Conservation (phyloP, 2,888 invertebrate genomes). For the Gibbula magus region DNA sequence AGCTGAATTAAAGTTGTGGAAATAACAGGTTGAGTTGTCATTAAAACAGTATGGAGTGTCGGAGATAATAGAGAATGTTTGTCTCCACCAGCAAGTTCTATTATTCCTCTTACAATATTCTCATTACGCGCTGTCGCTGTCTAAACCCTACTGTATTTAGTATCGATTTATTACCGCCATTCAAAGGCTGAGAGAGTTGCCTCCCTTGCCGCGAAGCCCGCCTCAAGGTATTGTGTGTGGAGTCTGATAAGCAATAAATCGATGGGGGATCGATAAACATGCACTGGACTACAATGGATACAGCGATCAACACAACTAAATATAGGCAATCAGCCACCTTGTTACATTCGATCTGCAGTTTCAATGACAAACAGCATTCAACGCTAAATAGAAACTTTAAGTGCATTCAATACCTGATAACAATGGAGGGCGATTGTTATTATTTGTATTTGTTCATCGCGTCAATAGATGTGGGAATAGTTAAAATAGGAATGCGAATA, state of each 20-base stretch:
- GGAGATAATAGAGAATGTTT: too few relatives aligned
- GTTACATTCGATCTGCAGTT: conserved; percentile 3
- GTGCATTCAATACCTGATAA: not conserved
- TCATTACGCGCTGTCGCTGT: too few relatives aligned
- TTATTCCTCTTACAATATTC: too few relatives aligned
- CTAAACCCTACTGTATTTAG: too few relatives aligned
- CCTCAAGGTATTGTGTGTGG: not conserved
- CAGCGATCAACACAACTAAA: conserved; percentile 14
- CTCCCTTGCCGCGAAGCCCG: not conserved
- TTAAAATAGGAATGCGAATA: too few relatives aligned
- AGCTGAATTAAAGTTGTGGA: too few relatives aligned
- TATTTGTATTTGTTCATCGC: too few relatives aligned
- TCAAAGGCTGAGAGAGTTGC: not conserved
- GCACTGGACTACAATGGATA: not conserved
- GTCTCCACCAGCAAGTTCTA: too few relatives aligned
- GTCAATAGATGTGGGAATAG: too few relatives aligned
- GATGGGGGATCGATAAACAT: not conserved
- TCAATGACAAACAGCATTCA: not conserved
- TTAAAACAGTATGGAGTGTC: too few relatives aligned
- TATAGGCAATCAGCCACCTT: conserved; percentile 18
- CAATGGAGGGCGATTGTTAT: not conserved
- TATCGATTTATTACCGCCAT: not conserved
- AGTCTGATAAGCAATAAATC: not conserved
- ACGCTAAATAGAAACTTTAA: not conserved
- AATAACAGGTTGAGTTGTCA: too few relatives aligned